Base-by-base conservation (phyloP, 2,888 invertebrate genomes). In the Morpho deidamia region DNA sequence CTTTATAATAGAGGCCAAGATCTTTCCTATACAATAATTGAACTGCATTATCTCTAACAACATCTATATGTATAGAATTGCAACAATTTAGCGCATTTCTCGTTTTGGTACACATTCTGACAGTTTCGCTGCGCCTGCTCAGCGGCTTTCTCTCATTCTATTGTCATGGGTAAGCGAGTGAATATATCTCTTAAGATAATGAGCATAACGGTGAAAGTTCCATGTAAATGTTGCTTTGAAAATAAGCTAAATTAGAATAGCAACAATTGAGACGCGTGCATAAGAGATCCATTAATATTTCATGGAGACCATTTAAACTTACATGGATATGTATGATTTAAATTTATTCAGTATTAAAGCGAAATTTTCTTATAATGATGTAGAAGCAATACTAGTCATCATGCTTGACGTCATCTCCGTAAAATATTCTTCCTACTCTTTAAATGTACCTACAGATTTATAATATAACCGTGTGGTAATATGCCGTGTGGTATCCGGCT, bases 71-170 rank as follows among this genome's bases (percentile, higher is more conserved):
- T 40, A 48, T 47, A 49, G 54, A 54, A 47, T 45, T 51, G 48
- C 51, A 59, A 59, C 53, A 59, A 59, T 53, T 52, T 49, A 51
- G 39, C 54, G 53, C 55, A 58, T 56, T 56, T 54, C 56, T 56
- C 48, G 53, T 56, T 59, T 56, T 50, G 56, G 54, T 41, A 54
- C 45, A 56, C 59, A 59, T 56, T 59, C 56, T 47, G 50, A 40
- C 55, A 45, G 50, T 55, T 56, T 47, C 58, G 56, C 56, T 46
- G 47, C 44, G 52, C 46, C 43, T 23, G 42, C 40, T 39, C 43
- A 10, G 33, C 43, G 45, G 56, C 58, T 59, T 59, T 59, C 58
- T 56, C 55, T 56, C 50, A 51, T 51, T 47, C 56, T 56, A 56
- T 59, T 53, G 56, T 59, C 52, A 48, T 32, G 12, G 11, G 32